Evolutionary conservation across 2,888 invertebrate species (phyloP).

Genomic region (Isoperla grammatica): DNA sequence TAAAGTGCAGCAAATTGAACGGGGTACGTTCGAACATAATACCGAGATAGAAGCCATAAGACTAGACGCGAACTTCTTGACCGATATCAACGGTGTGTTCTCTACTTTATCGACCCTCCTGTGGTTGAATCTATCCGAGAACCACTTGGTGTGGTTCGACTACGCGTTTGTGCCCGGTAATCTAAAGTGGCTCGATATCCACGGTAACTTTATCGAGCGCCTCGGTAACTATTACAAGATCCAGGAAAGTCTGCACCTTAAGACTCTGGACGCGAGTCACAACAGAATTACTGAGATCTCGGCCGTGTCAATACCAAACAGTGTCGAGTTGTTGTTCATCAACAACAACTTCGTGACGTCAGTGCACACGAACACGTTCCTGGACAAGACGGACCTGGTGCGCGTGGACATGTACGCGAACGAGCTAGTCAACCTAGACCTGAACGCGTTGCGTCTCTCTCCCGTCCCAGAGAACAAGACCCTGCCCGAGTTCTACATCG

Average conservation of each 20-base stretch:
- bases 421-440: slow-evolving; percentile 72
- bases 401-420: slow-evolving; percentile 89
- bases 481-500: slow-evolving; percentile 83
- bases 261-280: slow-evolving; percentile 83
- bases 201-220: slow-evolving; percentile 82
- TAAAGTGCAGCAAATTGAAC: slow-evolving; percentile 77
- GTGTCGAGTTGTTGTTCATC: slow-evolving; percentile 80
- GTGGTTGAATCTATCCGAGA: slow-evolving; percentile 85
- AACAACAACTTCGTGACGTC: slow-evolving; percentile 81
- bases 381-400: slow-evolving; percentile 75
- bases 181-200: slow-evolving; percentile 85
- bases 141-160: slow-evolving; percentile 89
- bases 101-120: slow-evolving; percentile 76
- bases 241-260: slow-evolving; percentile 59
- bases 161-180: slow-evolving; percentile 87
- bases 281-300: slow-evolving; percentile 79
- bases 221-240: slow-evolving; percentile 84
- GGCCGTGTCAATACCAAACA: slow-evolving; percentile 80
- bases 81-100: slow-evolving; percentile 86
- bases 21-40: slow-evolving; percentile 78
- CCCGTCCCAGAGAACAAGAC: slow-evolving; percentile 65
- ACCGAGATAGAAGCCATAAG: slow-evolving; percentile 78
- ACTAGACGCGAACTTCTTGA: slow-evolving; percentile 80
- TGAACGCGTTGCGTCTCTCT: slow-evolving; percentile 73
- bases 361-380: slow-evolving; percentile 79